These are phyloP conservation scores for Antitype chi DNA, from an alignment of 2,888 invertebrate species.

Conservation along the genomic window DNA sequence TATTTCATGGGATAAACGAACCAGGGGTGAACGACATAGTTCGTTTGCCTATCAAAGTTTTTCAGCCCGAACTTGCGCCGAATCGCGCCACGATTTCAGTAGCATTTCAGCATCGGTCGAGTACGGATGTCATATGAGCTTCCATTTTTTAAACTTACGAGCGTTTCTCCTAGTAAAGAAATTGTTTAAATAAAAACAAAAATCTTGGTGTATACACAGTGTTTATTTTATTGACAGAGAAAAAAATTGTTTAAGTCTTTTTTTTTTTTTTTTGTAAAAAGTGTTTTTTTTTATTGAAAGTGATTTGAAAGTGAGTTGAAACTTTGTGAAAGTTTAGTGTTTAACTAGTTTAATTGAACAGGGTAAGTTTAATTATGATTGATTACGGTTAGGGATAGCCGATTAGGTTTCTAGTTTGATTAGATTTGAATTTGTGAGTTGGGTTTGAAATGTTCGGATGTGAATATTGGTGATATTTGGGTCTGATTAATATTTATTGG, in stretches of 20 bases:
- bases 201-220: neutral
- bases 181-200: neutral
- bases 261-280: neutral
- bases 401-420: constrained; percentile 47
- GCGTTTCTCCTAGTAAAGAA: neutral
- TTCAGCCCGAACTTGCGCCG: constrained; percentile 13
- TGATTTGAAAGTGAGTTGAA: constrained; percentile 47
- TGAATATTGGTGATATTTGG: constrained; percentile 16
- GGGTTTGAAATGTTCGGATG: constrained; percentile 14
- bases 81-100: constrained; percentile 41
- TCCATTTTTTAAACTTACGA: constrained; percentile 1
- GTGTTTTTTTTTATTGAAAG: constrained; percentile 20
- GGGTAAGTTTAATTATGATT: constrained; percentile 62
- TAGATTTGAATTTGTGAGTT: constrained; percentile 43
- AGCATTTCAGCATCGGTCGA: constrained; percentile 27
- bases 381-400: constrained; percentile 42
- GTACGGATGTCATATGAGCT: constrained; percentile 40
- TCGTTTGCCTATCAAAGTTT: constrained; percentile 44
- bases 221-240: neutral
- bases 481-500: neutral
- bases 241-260: no score
- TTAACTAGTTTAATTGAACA: constrained; percentile 37
- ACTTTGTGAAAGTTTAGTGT: constrained; percentile 61
- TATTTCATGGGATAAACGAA: constrained; percentile 38
- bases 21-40: constrained; percentile 38